A percentile compares a stretch with the other conserved stretches of the same genome.
phyloP scores from a whole-genome alignment of 1,140 invertebrate species.

The Arion vulgaris region DNA sequence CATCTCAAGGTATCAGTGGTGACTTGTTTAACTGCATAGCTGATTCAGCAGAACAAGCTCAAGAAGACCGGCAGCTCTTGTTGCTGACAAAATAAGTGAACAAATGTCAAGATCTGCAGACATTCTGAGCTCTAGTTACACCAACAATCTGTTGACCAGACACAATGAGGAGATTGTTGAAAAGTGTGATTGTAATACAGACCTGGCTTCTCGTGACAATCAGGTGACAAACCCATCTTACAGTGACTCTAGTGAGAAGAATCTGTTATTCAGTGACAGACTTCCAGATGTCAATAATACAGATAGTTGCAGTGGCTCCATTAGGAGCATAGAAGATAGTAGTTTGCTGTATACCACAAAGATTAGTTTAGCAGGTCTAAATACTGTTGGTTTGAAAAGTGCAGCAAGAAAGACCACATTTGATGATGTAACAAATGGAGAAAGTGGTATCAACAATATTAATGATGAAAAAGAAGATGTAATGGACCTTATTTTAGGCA shows the following conservation, averaged over 20 bases:
- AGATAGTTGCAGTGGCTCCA: not conserved
- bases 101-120: not conserved
- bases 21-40: not conserved
- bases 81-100: not conserved
- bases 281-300: not conserved
- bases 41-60: not conserved
- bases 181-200: slow-evolving; percentile 10
- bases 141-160: not conserved
- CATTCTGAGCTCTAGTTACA: not conserved
- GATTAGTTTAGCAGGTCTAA: not conserved
- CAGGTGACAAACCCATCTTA: not conserved
- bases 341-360: not conserved
- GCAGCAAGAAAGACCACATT: not conserved
- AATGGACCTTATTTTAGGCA: not conserved
- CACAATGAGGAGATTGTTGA: slow-evolving; percentile 10
- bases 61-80: not conserved
- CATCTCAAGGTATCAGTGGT: not conserved
- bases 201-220: not conserved
- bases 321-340: not conserved
- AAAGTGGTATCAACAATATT: not conserved
- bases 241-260: not conserved
- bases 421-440: not conserved
- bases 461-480: not conserved
- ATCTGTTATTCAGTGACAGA: not conserved
- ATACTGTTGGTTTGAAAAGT: not conserved